Base-by-base conservation (phyloP, 1,140 invertebrate species). In the Pseudomyrmex concolor region DNA sequence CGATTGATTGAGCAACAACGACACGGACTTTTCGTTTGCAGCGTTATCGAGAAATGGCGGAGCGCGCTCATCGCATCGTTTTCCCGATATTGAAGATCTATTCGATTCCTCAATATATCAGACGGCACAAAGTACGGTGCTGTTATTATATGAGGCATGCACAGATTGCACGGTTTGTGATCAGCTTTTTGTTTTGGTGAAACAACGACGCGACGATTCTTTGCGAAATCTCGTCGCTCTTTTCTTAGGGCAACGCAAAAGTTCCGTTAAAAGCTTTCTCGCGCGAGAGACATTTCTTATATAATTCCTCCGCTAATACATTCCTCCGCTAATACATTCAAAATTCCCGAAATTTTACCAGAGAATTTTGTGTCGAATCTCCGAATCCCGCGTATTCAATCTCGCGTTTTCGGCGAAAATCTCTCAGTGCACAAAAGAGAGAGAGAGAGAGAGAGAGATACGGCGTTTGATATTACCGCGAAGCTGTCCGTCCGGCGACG, bases 1-100 rank as follows among this genome's bases (percentile, higher is more conserved):
- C 22, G 68, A 48, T 70, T 81, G 85, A 86, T 86, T 70, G 74
- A 13, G 2, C 70, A 67, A 86, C 85, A 85, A 83, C 77, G 80
- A 59, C 70, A 57, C 54, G 13, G 76, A 70, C 25, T 87, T 84
- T 87, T 63, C 60, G 72, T 68, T 48, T 19, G 66, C 85, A 15
- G 54, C 74, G 84, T 87, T 84, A 86, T 77, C 45, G 84, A 74
- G 57, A 77, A 76, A 87, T 67, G 45, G 54, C 34, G 34, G 5
- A 0, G 5, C 48, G 22, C 19, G 45, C 54, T 68, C 25, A 19
- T 57, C 71, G 43, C 66, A 57, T 67, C 66, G 54, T 87, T 87
- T 87, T 83, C 62, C 51, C 70, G 81, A 74, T 43, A 34, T 55
- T 48, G 10, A 22, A 70, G 59, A 78, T 70, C 59, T 19, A 13